Evolutionary conservation across 1,140 invertebrate species (phyloP).

Genomic region (Drosophila kikkawai): DNA sequence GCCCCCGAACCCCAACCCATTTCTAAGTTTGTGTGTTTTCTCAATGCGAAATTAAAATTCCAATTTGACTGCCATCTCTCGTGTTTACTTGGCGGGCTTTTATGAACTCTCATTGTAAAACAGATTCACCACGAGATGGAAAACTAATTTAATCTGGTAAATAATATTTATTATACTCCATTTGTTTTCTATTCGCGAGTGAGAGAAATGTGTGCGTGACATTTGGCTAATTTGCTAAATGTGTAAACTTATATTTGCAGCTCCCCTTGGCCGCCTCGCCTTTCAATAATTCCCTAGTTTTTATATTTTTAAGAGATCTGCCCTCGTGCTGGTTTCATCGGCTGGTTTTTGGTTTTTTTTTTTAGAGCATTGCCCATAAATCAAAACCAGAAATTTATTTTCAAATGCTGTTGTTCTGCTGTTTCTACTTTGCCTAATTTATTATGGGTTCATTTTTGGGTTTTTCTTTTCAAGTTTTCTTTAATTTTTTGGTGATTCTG

Average conservation of each 20-base stretch:
- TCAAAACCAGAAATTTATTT: constrained; percentile 58
- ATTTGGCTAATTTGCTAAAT: constrained; percentile 60
- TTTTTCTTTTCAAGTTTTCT: constrained; percentile 2
- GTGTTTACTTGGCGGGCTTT: constrained; percentile 59
- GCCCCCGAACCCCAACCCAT: constrained; percentile 10
- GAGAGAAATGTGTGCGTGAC: constrained; percentile 56
- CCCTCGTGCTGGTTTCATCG: constrained; percentile 54
- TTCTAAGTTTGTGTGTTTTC: constrained; percentile 52
- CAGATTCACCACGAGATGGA: constrained; percentile 28
- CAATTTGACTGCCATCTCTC: constrained; percentile 59
- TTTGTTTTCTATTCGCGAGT: constrained; percentile 8
- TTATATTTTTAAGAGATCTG: constrained; percentile 42
- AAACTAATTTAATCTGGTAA: constrained; percentile 49
- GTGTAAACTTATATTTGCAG: constrained; percentile 17
- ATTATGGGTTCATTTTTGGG: constrained; percentile 14
- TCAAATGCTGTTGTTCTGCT: constrained; percentile 20
- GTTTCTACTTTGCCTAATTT: constrained; percentile 28
- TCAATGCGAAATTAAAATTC: constrained; percentile 80
- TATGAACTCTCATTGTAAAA: constrained; percentile 36
- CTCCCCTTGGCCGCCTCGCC: constrained; percentile 10
- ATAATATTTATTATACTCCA: constrained; percentile 46
- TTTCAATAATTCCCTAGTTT: constrained; percentile 30
- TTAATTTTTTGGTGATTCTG: constrained; percentile 3
- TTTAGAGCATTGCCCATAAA: constrained; percentile 56
- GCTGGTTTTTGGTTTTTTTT: constrained; percentile 15